A percentile compares a stretch with the other conserved stretches of the same genome.
Conservation (phyloP, 2,797 vertebrate species). For the Scolopax rusticola region DNA sequence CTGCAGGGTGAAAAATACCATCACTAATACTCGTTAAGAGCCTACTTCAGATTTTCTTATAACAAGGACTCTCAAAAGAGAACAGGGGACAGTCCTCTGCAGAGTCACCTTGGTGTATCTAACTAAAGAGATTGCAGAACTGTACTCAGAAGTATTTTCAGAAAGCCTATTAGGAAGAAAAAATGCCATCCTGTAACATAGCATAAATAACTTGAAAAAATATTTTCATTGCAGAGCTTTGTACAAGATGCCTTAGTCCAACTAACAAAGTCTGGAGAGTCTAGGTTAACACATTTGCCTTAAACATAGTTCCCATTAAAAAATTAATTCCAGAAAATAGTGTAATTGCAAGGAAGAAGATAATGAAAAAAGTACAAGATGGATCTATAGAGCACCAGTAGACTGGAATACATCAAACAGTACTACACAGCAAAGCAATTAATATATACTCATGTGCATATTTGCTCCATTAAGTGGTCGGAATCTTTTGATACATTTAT, state of each 20-base stretch:
- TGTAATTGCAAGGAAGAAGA: not conserved
- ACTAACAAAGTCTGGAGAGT: not conserved
- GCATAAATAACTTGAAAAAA: not conserved
- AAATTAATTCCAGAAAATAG: not conserved
- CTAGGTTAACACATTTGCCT: not conserved
- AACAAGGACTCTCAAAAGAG: not conserved
- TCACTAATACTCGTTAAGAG: not conserved
- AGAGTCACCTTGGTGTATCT: not conserved
- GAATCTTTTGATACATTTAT: not conserved
- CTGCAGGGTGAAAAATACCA: not conserved
- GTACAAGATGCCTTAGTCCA: not conserved
- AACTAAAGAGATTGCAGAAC: not conserved
- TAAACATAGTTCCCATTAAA: not conserved
- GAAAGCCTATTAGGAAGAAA: not conserved
- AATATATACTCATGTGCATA: not conserved
- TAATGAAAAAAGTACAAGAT: not conserved
- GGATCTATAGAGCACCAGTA: not conserved
- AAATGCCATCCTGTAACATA: not conserved
- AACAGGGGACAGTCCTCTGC: not conserved
- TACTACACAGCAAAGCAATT: not conserved
- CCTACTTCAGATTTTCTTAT: not conserved
- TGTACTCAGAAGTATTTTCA: not conserved
- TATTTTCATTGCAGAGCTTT: not conserved
- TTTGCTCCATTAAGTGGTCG: not conserved
- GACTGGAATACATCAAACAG: not conserved